Evolutionary conservation across 2,888 invertebrate genomes (phyloP).

Genomic region (Machimus atricapillus): DNA sequence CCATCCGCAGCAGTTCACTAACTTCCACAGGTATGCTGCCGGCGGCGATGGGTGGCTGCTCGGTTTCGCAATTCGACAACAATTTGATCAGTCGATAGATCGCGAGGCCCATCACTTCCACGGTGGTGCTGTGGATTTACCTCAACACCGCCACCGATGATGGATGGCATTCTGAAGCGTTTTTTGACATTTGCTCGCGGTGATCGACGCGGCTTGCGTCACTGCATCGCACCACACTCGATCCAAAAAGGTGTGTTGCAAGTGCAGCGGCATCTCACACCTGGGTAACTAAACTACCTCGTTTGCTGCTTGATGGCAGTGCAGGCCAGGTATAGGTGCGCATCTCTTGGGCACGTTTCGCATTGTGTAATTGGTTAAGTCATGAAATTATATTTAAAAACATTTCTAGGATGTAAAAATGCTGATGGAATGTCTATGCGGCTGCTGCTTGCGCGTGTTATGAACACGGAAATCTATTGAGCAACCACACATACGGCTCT

Average conservation of each 20-base stretch:
- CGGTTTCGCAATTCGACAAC: not conserved
- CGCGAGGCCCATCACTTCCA: not conserved
- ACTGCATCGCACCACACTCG: not conserved
- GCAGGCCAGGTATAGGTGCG: not conserved
- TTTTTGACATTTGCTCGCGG: not conserved
- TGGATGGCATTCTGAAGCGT: not conserved
- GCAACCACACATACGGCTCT: not conserved
- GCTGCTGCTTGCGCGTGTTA: not conserved
- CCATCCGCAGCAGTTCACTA: not conserved
- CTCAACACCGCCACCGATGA: not conserved
- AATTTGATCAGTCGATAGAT: not conserved
- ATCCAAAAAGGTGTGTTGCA: not conserved
- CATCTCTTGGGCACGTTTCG: not conserved
- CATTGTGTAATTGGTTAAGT: not conserved
- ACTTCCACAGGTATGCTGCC: not conserved
- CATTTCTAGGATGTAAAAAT: not conserved
- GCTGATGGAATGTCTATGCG: not conserved
- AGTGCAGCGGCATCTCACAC: conserved; percentile 11
- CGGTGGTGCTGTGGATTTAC: not conserved
- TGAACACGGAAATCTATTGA: not conserved
- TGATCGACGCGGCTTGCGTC: not conserved
- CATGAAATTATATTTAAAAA: not conserved
- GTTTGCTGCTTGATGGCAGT: not conserved
- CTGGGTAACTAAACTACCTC: not conserved
- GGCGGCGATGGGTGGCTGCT: not conserved